phyloP scores from a whole-genome alignment of 30 jellyfish, hydroid and myxozoan species.

The Mastigias papua region DNA sequence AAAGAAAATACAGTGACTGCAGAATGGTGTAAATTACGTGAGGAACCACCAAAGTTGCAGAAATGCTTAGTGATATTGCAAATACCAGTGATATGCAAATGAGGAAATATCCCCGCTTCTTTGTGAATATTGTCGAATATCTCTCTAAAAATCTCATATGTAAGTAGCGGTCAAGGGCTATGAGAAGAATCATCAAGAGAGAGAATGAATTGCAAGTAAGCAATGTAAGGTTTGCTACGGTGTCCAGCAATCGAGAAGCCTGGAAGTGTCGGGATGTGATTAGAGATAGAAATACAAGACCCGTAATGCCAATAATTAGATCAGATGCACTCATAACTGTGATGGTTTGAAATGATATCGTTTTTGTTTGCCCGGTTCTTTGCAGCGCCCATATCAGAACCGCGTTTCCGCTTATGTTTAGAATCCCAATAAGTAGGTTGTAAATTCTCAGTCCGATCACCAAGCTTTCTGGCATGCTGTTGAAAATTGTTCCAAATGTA shows the following conservation, averaged over 20 bases:
- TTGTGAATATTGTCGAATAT: not conserved
- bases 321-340: not conserved
- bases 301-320: not conserved
- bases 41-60: not conserved
- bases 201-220: not conserved
- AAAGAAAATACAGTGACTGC: not conserved
- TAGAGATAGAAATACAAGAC: not conserved
- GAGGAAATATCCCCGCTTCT: not conserved
- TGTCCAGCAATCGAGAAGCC: not conserved
- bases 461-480: not conserved
- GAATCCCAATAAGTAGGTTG: not conserved
- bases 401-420: not conserved
- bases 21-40: not conserved
- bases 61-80: not conserved
- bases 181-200: not conserved
- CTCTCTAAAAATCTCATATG: constrained; percentile 1
- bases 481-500: not conserved
- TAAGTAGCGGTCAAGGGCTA: not conserved
- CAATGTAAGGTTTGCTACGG: not conserved
- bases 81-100: not conserved
- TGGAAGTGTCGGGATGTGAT: not conserved
- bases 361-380: not conserved
- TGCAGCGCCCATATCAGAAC: not conserved
- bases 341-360: not conserved
- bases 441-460: not conserved